Evolutionary conservation across 2,888 invertebrate genomes (phyloP).

Genomic region (Argynnis bischoffii): DNA sequence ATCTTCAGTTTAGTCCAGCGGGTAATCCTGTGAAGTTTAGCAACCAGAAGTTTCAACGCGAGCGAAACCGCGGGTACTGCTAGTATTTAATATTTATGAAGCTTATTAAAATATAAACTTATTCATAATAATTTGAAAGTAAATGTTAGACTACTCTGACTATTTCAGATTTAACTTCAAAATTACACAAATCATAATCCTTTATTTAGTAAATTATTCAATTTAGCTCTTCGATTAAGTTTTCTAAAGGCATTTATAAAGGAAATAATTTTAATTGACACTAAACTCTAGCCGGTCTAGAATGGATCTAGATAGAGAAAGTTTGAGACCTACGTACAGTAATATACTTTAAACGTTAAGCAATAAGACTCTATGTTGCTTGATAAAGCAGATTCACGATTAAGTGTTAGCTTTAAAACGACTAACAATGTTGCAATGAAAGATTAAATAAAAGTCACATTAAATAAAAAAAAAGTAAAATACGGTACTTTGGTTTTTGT

Average conservation of each 20-base stretch:
- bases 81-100: too few species aligned
- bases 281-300: slow-evolving; percentile 1
- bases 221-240: slow-evolving; percentile 8
- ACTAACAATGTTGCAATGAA: background rate
- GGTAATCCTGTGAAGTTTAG: too few species aligned
- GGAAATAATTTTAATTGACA: slow-evolving; percentile 11
- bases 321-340: background rate
- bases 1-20: too few species aligned
- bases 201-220: background rate
- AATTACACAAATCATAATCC: background rate
- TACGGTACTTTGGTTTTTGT: background rate
- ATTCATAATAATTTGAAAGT: too few species aligned
- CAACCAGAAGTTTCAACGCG: too few species aligned
- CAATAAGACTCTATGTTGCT: background rate
- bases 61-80: too few species aligned
- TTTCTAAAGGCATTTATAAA: slow-evolving; percentile 7
- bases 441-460: background rate
- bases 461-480: background rate
- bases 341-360: background rate
- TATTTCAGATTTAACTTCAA: slow-evolving; percentile 1
- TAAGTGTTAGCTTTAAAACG: background rate
- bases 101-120: too few species aligned
- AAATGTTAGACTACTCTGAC: background rate
- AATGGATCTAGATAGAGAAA: slow-evolving; percentile 3
- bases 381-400: background rate